Evolutionary conservation across 2,113 vertebrate genomes (phyloP).

Genomic region (Forbesichthys papilliferus): DNA sequence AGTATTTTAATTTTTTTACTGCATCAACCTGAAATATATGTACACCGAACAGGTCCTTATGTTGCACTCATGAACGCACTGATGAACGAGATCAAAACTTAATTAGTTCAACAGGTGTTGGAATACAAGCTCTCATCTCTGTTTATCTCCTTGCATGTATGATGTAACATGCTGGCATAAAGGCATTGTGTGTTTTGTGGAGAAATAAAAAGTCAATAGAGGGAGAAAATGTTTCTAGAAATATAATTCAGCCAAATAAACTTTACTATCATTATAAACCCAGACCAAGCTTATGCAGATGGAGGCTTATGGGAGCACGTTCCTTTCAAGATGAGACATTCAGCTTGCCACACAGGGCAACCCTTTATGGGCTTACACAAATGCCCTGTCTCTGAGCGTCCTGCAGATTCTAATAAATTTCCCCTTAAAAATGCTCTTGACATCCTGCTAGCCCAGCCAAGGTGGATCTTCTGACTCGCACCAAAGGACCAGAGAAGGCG

Average conservation of each 20-base stretch:
- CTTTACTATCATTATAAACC: background rate
- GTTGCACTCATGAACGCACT: too few species aligned
- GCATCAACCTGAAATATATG: too few species aligned
- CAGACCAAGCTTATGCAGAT: background rate
- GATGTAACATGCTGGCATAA: background rate
- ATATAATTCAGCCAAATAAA: too few species aligned
- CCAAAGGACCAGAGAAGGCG: slow-evolving; percentile 29
- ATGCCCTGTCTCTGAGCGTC: slow-evolving; percentile 34
- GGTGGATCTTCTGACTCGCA: slow-evolving; percentile 55
- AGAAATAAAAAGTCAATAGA: background rate
- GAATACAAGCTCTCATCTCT: too few species aligned
- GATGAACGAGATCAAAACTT: too few species aligned
- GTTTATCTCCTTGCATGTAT: background rate
- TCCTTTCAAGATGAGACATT: slow-evolving; percentile 18
- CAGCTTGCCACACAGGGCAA: slow-evolving; percentile 39
- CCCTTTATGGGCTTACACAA: slow-evolving; percentile 33
- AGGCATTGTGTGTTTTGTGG: background rate
- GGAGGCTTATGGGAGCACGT: background rate
- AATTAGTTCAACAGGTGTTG: too few species aligned
- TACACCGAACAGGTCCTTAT: too few species aligned
- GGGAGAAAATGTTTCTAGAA: background rate
- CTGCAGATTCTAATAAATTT: slow-evolving; percentile 27
- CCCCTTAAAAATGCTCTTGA: slow-evolving; percentile 20
- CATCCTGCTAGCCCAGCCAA: slow-evolving; percentile 53
- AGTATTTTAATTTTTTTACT: too few species aligned